phyloP scores from a whole-genome alignment of 2,113 vertebrate genomes.

The Aix galericulata region DNA sequence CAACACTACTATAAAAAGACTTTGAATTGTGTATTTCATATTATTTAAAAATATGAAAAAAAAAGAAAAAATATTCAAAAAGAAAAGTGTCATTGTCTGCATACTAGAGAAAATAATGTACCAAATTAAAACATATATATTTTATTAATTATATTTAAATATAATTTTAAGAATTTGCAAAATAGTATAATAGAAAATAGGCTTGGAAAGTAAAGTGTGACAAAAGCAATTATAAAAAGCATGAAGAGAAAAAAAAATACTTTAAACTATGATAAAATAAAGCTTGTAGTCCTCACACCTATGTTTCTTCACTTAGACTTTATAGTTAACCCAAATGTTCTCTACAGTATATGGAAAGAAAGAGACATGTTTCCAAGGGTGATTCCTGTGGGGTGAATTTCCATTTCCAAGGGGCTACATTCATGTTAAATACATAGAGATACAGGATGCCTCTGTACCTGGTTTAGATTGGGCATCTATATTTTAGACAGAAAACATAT shows the following conservation, averaged over 20 bases:
- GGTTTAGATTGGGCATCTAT: background rate
- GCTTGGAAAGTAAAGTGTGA: background rate
- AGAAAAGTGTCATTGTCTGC: accelerated
- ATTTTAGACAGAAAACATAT: background rate
- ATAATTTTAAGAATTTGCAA: background rate
- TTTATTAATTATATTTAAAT: background rate
- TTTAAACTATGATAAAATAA: background rate
- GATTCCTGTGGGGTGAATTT: background rate
- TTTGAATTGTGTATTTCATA: background rate
- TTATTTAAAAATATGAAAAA: background rate
- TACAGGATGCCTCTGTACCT: background rate
- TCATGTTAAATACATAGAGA: background rate
- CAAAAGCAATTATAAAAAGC: background rate
- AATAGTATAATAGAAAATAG: background rate
- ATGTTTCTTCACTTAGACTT: background rate
- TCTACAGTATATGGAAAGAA: background rate
- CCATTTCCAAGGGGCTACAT: background rate
- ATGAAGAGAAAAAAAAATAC: background rate
- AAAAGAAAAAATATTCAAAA: background rate
- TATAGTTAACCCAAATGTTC: background rate
- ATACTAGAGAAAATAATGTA: background rate
- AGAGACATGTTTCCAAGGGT: background rate
- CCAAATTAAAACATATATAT: background rate
- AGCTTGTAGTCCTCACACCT: accelerated
- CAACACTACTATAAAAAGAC: background rate